Evolutionary conservation across 2,797 vertebrate species (phyloP).

Genomic region (Masticophis lateralis): DNA sequence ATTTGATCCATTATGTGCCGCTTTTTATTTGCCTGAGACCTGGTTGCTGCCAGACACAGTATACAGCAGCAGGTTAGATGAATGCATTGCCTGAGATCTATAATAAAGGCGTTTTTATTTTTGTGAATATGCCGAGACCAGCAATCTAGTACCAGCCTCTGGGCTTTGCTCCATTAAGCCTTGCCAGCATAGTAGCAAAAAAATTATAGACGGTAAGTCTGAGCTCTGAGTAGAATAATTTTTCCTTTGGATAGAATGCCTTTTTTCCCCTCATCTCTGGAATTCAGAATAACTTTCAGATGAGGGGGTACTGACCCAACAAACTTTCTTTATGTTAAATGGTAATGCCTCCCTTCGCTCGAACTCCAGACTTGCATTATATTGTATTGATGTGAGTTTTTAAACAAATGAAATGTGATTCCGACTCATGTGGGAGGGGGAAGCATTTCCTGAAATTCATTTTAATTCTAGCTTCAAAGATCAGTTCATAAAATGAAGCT

Average conservation of each 20-base stretch:
- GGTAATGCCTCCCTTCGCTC: background rate
- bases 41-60: background rate
- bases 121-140: background rate
- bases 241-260: background rate
- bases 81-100: background rate
- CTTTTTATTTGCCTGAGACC: background rate
- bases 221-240: background rate
- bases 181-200: background rate
- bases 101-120: background rate
- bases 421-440: background rate
- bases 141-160: background rate
- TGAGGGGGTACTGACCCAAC: background rate
- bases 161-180: background rate
- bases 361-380: background rate
- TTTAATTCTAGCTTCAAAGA: background rate
- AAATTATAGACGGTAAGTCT: background rate
- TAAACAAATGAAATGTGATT: background rate
- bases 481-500: background rate
- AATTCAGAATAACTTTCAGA: background rate
- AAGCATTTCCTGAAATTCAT: background rate
- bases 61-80: background rate
- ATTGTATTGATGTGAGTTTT: background rate
- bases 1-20: background rate
- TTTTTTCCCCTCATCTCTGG: background rate
- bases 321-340: background rate